Base-by-base conservation (phyloP, 2,888 invertebrate species). In the Bimastos eiseni region DNA sequence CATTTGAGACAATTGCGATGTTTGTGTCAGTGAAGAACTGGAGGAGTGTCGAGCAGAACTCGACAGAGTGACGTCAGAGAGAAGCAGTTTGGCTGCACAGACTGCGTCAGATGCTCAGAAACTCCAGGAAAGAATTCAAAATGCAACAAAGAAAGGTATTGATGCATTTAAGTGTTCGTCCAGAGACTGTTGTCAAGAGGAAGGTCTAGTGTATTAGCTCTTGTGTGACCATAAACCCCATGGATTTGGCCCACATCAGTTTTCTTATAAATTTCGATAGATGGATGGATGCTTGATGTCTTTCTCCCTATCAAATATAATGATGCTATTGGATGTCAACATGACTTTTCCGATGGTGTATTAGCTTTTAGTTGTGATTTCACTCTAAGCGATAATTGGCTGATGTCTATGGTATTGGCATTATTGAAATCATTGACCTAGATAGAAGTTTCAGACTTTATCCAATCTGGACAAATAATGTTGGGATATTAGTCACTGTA, bases 91-190 rank as follows among this genome's bases (percentile, higher is more conserved):
- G 37, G 24, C 86, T 37, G 86, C 86, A 86, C 86, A 86, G 17
- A 37, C 17, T 86, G 36, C 86, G 17, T 37, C 37, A 0, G 86
- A 86, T 36, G 86, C 86, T 86, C 86, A 86, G 36, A 86, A 86
- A 86, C 86, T 86, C 86, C 86, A 86, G 37, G 36, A 86, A 86
- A 34, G 86, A 36, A 86, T 86, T 37, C 86, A 86, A 17, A 37
- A 86, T 86, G 86, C 86, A 36, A 86, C 86, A 8, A 86, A 36
- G 37, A 86, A 86, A 34, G 86, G 86, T 86, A 70, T 49, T 21
- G 41, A 41, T 17, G 30, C 11, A 3, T 0, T 70, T 13, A 70
- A 70, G 5, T 30, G 55, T 55, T 30, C 24, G 70, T 30, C n/a
- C 30, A 70, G n/a, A n/a, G 70, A 70, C n/a, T 70, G 70, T 70